Evolutionary conservation across 2,113 vertebrate genomes (phyloP).

Genomic region (Hemichromis elongatus): DNA sequence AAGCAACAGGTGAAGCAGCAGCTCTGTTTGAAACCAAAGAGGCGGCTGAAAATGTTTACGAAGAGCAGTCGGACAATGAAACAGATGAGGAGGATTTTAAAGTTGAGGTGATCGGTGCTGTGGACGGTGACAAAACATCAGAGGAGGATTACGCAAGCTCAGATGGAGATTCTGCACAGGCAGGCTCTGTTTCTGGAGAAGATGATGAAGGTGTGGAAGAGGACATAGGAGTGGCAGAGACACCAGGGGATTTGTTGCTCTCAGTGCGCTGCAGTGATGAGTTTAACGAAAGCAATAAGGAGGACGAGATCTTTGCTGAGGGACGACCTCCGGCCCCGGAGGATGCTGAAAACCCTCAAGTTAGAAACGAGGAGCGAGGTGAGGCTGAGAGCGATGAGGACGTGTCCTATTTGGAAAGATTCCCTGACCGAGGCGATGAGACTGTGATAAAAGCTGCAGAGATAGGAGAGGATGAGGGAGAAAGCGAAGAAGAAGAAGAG

Average conservation of each 20-base stretch:
- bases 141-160: conserved; percentile 30
- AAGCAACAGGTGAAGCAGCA: neutral
- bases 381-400: conserved; percentile 27
- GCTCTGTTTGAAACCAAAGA: neutral
- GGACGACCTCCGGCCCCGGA: conserved; percentile 25
- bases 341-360: conserved; percentile 17
- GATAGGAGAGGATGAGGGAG: neutral
- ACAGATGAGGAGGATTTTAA: conserved; percentile 1
- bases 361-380: conserved; percentile 34
- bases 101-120: neutral
- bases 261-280: neutral
- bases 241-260: conserved; percentile 7
- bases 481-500: neutral
- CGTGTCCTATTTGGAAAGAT: conserved; percentile 28
- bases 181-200: conserved; percentile 5
- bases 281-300: conserved; percentile 2
- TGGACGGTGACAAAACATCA: neutral
- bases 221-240: neutral
- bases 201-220: conserved; percentile 21
- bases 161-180: conserved; percentile 20
- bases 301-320: conserved; percentile 30
- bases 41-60: neutral
- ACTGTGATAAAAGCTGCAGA: conserved; percentile 4
- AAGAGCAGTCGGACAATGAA: neutral
- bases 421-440: conserved; percentile 13